These are phyloP conservation scores for Centrocercus urophasianus DNA, from an alignment of 2,113 vertebrate species.

Conservation along the genomic window DNA sequence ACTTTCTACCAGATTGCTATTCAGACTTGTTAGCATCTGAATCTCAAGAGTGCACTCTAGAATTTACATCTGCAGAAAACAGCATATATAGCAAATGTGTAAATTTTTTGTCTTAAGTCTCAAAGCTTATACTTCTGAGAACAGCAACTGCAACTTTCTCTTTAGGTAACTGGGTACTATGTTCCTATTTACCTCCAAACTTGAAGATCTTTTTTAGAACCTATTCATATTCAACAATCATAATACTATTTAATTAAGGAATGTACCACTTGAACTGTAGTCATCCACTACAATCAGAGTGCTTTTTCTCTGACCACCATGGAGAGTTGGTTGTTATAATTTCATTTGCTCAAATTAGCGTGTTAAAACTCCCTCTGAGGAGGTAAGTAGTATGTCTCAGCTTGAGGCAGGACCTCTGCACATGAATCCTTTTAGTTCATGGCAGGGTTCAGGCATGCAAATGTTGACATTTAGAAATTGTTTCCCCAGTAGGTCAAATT, in stretches of 20 bases:
- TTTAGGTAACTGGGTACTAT: background rate
- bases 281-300: slow-evolving; percentile 38
- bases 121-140: slow-evolving; percentile 34
- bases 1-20: slow-evolving; percentile 54
- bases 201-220: background rate
- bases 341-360: slow-evolving; percentile 73
- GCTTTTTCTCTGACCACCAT: slow-evolving; percentile 48
- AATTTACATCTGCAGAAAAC: slow-evolving; percentile 55
- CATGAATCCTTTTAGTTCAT: slow-evolving; percentile 52
- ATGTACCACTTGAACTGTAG: slow-evolving; percentile 24
- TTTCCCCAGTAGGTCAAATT: slow-evolving; percentile 67
- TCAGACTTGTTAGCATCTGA: slow-evolving; percentile 54
- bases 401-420: slow-evolving; percentile 50
- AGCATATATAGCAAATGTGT: slow-evolving; percentile 1
- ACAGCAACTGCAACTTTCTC: background rate
- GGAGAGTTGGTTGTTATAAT: slow-evolving; percentile 68
- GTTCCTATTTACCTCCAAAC: background rate
- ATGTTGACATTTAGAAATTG: slow-evolving; percentile 68
- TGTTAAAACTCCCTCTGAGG: slow-evolving; percentile 68
- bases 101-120: slow-evolving; percentile 48
- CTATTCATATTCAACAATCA: slow-evolving; percentile 13
- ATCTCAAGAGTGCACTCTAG: slow-evolving; percentile 55
- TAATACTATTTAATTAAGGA: slow-evolving; percentile 59
- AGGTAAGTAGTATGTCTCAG: slow-evolving; percentile 54
- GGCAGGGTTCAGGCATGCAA: slow-evolving; percentile 56